Conservation (phyloP, 1,140 invertebrate genomes). For the Centruroides sculpturatus region DNA sequence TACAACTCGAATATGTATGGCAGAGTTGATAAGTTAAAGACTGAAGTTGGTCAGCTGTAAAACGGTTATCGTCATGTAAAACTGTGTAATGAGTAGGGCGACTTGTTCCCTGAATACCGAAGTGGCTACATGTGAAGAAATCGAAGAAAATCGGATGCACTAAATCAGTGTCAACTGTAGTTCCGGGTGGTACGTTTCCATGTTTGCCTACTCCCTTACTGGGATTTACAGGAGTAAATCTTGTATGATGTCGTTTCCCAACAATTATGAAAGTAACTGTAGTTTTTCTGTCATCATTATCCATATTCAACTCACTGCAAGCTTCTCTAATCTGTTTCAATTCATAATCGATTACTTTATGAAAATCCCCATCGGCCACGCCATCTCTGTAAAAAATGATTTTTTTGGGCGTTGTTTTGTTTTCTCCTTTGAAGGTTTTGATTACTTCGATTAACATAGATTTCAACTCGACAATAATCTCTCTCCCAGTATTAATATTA, state of each 20-base stretch:
- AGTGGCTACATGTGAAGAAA: constrained; percentile 62
- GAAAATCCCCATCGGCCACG: constrained; percentile 34
- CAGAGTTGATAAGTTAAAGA: constrained; percentile 20
- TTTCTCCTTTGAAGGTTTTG: constrained; percentile 4
- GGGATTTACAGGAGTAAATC: constrained; percentile 15
- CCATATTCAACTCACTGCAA: not conserved
- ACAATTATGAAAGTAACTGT: constrained; percentile 18
- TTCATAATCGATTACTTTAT: constrained; percentile 20
- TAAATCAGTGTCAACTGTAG: constrained; percentile 62
- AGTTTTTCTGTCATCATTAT: constrained; percentile 27
- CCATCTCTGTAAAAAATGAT: constrained; percentile 34
- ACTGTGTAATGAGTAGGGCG: constrained; percentile 18
- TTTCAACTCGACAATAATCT: constrained; percentile 39
- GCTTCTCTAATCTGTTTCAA: constrained; percentile 15
- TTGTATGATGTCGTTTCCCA: constrained; percentile 16
- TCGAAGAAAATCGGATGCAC: constrained; percentile 64
- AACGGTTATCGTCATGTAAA: constrained; percentile 16
- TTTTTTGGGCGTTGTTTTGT: constrained; percentile 20
- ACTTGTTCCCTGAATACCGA: constrained; percentile 34
- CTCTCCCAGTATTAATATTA: not conserved
- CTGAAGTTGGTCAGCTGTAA: constrained; percentile 16
- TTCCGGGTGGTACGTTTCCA: constrained; percentile 65
- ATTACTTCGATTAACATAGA: constrained; percentile 48
- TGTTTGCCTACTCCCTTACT: constrained; percentile 19
- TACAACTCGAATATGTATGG: constrained; percentile 15